phyloP scores from a whole-genome alignment of 92 coral and sea anemone species.

The Paramuricea clavata region DNA sequence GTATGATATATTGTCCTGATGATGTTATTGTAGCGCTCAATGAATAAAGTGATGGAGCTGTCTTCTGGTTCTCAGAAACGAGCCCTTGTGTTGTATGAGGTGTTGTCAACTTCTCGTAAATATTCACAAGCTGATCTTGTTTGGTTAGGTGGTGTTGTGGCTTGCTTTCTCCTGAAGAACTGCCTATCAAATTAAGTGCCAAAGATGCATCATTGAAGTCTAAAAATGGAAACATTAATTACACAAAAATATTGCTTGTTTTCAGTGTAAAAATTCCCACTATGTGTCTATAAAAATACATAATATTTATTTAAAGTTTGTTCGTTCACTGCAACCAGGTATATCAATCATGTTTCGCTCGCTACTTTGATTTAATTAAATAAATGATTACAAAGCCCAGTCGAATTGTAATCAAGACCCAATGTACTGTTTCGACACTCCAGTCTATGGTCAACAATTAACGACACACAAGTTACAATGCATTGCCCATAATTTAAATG shows the following conservation, averaged over 20 bases:
- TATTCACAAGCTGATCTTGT: constrained; percentile 1
- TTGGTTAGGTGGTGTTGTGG: neutral
- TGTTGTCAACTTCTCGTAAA: constrained; percentile 20
- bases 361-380: too few species aligned
- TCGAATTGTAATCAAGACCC: too few species aligned
- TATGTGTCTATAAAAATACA: too few species aligned
- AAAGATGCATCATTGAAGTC: neutral
- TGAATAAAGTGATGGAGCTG: constrained; percentile 50
- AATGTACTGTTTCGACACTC: too few species aligned
- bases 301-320: too few species aligned
- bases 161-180: neutral
- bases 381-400: too few species aligned
- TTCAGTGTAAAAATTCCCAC: neutral
- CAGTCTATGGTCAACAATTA: too few species aligned
- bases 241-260: neutral
- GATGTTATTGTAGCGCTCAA: constrained; percentile 35
- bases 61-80: constrained; percentile 24
- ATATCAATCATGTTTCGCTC: too few species aligned
- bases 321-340: too few species aligned
- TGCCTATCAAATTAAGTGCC: neutral
- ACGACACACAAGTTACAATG: too few species aligned
- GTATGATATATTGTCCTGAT: constrained; percentile 42
- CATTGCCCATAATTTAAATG: too few species aligned
- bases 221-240: neutral
- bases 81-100: constrained; percentile 23